Evolutionary conservation across 2,888 invertebrate species (phyloP).

Genomic region (Drosophila cracens): DNA sequence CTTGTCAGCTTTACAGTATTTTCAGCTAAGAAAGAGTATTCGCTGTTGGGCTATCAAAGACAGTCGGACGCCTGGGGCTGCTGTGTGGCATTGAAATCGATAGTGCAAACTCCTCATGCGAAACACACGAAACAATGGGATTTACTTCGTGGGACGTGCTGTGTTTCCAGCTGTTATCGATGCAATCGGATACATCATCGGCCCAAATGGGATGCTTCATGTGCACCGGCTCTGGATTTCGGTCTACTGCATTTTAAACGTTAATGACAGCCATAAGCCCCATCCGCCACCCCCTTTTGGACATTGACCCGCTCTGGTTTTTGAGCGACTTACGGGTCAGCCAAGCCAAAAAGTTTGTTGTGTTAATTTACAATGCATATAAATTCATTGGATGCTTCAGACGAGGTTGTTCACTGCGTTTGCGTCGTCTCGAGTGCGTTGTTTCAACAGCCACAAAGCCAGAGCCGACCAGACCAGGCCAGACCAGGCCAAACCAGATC

Average conservation of each 20-base stretch:
- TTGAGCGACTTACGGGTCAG: constrained; percentile 43
- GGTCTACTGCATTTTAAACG: constrained; percentile 53
- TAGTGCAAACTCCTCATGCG: constrained; percentile 64
- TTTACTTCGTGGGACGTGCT: constrained; percentile 53
- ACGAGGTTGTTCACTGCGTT: constrained; percentile 15
- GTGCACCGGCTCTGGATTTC: constrained; percentile 55
- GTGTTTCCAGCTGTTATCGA: constrained; percentile 66
- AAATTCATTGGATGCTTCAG: constrained; percentile 63
- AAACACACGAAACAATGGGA: constrained; percentile 74
- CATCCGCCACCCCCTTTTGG: constrained; percentile 9
- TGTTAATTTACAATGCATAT: constrained; percentile 74
- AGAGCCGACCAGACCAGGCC: constrained; percentile 19
- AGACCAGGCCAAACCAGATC: constrained; percentile 2
- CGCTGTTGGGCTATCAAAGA: constrained; percentile 50
- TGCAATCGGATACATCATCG: constrained; percentile 73
- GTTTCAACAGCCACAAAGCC: constrained; percentile 53
- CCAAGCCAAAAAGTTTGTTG: constrained; percentile 74
- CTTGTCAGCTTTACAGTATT: constrained; percentile 6
- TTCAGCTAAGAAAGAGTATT: constrained; percentile 37
- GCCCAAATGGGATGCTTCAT: constrained; percentile 52
- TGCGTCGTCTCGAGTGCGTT: constrained; percentile 45
- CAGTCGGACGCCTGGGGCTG: constrained; percentile 43
- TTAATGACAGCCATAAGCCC: constrained; percentile 71
- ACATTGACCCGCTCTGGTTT: constrained; percentile 5
- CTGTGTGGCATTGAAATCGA: constrained; percentile 66